Evolutionary conservation across 2,797 vertebrate genomes (phyloP).

Genomic region (Oreochromis grahami): DNA sequence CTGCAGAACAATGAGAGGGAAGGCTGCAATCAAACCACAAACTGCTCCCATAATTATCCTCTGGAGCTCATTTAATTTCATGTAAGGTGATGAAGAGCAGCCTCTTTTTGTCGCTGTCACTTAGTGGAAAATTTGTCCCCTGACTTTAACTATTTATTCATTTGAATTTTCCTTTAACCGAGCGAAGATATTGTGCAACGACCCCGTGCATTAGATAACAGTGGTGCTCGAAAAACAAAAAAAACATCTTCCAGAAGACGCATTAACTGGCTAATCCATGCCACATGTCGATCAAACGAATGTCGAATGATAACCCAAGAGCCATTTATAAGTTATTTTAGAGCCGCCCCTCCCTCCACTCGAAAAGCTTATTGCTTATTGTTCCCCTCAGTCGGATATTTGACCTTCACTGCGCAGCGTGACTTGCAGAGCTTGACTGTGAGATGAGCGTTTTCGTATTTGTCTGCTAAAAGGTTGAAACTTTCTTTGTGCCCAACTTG

Average conservation of each 20-base stretch:
- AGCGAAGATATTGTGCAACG: not conserved
- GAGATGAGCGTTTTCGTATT: not conserved
- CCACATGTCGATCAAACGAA: not conserved
- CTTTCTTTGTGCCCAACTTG: not conserved
- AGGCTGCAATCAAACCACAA: conserved; percentile 35
- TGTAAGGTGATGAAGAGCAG: not conserved
- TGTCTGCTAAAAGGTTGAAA: not conserved
- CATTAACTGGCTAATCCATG: not conserved
- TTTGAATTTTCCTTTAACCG: not conserved
- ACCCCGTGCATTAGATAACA: not conserved
- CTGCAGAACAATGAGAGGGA: conserved; percentile 2
- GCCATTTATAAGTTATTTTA: not conserved
- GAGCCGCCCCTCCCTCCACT: not conserved
- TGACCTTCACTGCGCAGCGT: not conserved
- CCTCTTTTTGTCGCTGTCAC: not conserved
- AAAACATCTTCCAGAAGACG: not conserved
- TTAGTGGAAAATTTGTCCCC: not conserved
- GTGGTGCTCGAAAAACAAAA: not conserved
- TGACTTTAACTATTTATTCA: not conserved
- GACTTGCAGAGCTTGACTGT: not conserved
- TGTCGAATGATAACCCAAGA: not conserved
- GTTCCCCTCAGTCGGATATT: not conserved
- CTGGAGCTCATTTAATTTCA: conserved; percentile 6
- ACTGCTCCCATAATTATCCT: conserved; percentile 27
- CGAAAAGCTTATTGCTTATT: not conserved